A percentile compares a stretch with the other conserved stretches of the same genome.
These are phyloP conservation scores for Axea sp. DNA, from an alignment of 2,888 invertebrate genomes.

Conservation along the genomic window DNA sequence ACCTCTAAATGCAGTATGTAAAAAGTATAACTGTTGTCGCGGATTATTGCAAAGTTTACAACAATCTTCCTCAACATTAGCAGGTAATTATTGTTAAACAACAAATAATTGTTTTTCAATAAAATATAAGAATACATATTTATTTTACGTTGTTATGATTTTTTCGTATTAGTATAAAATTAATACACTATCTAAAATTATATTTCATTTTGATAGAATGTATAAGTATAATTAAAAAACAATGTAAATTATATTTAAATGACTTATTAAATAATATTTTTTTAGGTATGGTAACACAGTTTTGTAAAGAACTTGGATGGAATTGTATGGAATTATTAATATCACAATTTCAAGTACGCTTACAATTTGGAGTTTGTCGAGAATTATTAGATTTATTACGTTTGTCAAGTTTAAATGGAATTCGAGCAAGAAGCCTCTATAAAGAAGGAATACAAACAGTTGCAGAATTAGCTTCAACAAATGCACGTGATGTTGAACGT, in stretches of 20 bases:
- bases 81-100: conserved; percentile 82
- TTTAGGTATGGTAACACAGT: conserved; percentile 96
- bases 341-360: conserved; percentile 94
- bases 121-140: too few species aligned
- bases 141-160: too few species aligned
- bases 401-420: conserved; percentile 89
- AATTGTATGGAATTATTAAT: conserved; percentile 92
- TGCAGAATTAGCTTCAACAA: conserved; percentile 88
- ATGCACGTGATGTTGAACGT: conserved; percentile 85
- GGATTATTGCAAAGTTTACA: conserved; percentile 96
- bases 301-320: conserved; percentile 96
- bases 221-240: too few species aligned
- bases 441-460: conserved; percentile 90
- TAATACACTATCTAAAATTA: too few species aligned
- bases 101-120: too few species aligned
- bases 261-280: not conserved
- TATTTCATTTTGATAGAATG: too few species aligned
- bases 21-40: conserved; percentile 91
- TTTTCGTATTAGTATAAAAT: too few species aligned
- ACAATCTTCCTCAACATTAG: conserved; percentile 96
- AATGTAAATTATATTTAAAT: not conserved
- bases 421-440: conserved; percentile 90
- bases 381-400: conserved; percentile 95
- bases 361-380: conserved; percentile 95
- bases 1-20: conserved; percentile 88